These are phyloP conservation scores for Hucho hucho DNA, from an alignment of 2,113 vertebrate genomes.

Conservation along the genomic window DNA sequence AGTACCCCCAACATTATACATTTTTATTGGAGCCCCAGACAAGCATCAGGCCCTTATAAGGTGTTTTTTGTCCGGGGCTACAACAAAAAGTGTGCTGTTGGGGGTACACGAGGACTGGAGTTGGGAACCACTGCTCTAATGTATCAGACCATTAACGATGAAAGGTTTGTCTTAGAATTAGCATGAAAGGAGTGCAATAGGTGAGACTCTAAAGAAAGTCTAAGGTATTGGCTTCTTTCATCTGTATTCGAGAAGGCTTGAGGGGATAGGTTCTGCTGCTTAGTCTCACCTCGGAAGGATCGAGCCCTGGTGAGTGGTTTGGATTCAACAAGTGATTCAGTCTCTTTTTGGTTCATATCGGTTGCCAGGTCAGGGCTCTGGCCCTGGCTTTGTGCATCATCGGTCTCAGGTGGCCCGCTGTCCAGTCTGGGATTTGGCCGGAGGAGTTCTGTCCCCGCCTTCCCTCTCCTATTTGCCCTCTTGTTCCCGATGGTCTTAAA, in stretches of 20 bases:
- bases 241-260: not conserved
- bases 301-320: constrained; percentile 31
- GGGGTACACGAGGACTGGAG: no score
- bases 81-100: no score
- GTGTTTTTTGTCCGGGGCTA: no score
- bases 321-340: constrained; percentile 48
- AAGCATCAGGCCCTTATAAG: no score
- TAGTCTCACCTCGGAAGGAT: constrained; percentile 57
- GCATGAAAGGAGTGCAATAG: no score
- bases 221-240: not conserved
- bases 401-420: constrained; percentile 27
- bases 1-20: no score
- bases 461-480: constrained; percentile 49
- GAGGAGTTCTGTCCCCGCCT: constrained; percentile 28
- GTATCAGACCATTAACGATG: no score
- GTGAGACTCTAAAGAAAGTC: no score
- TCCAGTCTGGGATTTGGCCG: constrained; percentile 34
- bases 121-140: no score
- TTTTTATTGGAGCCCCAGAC: no score
- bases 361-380: constrained; percentile 35
- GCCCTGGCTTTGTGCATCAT: constrained; percentile 38
- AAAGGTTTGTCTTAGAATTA: no score
- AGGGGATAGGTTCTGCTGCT: not conserved
- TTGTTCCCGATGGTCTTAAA: constrained; percentile 56
- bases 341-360: constrained; percentile 23